A percentile compares a stretch with the other conserved stretches of the same genome.
phyloP scores from a whole-genome alignment of 2,888 invertebrate species.

The Ectropis crepuscularia region DNA sequence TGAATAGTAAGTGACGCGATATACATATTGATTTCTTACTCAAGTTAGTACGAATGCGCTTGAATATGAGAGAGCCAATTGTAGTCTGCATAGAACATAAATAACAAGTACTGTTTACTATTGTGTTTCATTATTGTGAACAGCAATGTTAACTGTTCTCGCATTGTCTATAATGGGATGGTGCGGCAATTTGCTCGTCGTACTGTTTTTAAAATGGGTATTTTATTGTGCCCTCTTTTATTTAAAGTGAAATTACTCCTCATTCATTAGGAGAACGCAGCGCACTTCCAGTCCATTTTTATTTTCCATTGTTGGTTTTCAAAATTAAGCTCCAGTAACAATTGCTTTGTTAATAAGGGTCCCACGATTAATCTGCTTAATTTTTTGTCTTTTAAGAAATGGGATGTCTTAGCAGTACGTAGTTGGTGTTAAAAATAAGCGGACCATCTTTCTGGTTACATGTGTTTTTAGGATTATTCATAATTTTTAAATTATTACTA shows the following conservation, averaged over 20 bases:
- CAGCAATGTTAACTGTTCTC: conserved; percentile 69
- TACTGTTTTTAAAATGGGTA: conserved; percentile 76
- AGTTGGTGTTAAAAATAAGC: conserved; percentile 40
- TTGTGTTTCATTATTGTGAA: conserved; percentile 58
- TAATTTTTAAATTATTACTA: too few relatives aligned
- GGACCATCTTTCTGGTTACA: too few relatives aligned
- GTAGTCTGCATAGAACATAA: conserved; percentile 14
- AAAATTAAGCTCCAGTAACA: conserved; percentile 79
- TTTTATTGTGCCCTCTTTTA: conserved; percentile 80
- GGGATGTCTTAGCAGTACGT: conserved; percentile 53
- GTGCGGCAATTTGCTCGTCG: conserved; percentile 74
- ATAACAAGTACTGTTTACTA: conserved; percentile 37
- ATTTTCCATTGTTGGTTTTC: conserved; percentile 82
- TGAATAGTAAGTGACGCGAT: conserved; percentile 39
- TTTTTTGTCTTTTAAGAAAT: conserved; percentile 58
- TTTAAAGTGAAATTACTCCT: conserved; percentile 80
- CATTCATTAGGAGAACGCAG: conserved; percentile 79
- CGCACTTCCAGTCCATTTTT: conserved; percentile 75
- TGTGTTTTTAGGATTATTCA: too few relatives aligned
- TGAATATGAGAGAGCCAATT: neutral
- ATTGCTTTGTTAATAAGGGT: conserved; percentile 81
- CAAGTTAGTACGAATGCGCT: conserved; percentile 6
- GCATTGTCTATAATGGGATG: conserved; percentile 74
- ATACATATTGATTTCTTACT: conserved; percentile 28
- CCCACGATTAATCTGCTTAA: conserved; percentile 68